Conservation (phyloP, 2,797 vertebrate species). For the Semotilus atromaculatus region DNA sequence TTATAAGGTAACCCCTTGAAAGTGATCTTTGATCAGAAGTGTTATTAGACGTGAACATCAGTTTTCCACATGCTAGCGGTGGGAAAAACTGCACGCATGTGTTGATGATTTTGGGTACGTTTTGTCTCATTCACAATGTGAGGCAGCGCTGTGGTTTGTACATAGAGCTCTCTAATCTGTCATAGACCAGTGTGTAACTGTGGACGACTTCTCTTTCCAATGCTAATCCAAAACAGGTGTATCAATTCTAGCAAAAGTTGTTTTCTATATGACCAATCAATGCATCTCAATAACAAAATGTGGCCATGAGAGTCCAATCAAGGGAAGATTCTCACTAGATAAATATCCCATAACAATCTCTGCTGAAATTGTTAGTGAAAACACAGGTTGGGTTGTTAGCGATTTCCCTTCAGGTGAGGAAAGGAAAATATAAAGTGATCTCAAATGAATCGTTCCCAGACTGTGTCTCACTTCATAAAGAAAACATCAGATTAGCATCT, state of each 20-base stretch:
- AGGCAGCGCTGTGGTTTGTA: constrained; percentile 50
- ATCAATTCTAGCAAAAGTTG: constrained; percentile 54
- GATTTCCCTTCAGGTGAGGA: not conserved
- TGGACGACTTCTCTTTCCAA: constrained; percentile 70
- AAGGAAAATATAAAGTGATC: constrained; percentile 1
- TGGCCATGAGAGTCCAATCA: constrained; percentile 32
- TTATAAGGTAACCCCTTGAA: constrained; percentile 62
- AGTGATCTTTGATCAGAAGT: constrained; percentile 62
- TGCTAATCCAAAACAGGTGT: constrained; percentile 69
- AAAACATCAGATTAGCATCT: constrained; percentile 22
- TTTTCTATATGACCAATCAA: constrained; percentile 63
- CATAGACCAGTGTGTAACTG: constrained; percentile 64
- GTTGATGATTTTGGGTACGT: not conserved
- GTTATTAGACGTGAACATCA: constrained; percentile 50
- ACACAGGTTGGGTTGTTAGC: not conserved
- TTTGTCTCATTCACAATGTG: constrained; percentile 25
- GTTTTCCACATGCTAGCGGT: constrained; percentile 41
- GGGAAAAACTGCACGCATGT: not conserved
- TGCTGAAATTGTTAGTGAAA: not conserved
- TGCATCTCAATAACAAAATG: constrained; percentile 59
- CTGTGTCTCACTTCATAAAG: constrained; percentile 7
- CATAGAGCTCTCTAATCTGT: constrained; percentile 38
- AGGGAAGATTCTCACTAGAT: not conserved
- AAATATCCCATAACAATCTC: not conserved
- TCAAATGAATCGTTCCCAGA: constrained; percentile 17